phyloP scores from a whole-genome alignment of 35 echinoderm and acorn worm species.

The Lytechinus pictus region DNA sequence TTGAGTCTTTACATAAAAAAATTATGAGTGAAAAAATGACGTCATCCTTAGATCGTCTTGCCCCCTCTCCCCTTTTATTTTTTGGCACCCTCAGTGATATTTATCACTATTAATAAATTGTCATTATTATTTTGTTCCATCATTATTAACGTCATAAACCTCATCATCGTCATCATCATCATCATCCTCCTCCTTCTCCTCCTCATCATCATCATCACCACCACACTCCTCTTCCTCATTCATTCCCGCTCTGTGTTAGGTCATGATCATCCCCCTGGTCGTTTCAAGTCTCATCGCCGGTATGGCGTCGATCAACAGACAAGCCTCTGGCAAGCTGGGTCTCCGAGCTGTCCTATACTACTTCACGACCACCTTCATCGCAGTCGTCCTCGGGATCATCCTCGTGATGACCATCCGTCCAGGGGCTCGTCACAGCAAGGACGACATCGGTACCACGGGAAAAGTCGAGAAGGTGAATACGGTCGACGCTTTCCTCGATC shows the following conservation, averaged over 20 bases:
- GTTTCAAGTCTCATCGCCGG: conserved; percentile 83
- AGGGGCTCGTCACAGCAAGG: conserved; percentile 53
- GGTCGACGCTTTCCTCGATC: conserved; percentile 88
- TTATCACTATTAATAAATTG: too few relatives aligned
- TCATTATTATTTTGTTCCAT: too few relatives aligned
- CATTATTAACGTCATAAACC: too few relatives aligned
- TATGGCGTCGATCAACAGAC: conserved; percentile 89
- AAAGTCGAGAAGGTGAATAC: conserved; percentile 80
- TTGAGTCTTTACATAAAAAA: too few relatives aligned
- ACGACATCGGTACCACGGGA: conserved; percentile 68
- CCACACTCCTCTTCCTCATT: too few relatives aligned
- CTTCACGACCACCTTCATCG: conserved; percentile 85
- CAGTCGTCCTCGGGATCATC: conserved; percentile 90
- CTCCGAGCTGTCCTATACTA: conserved; percentile 86
- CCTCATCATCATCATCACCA: too few relatives aligned
- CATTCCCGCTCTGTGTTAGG: neutral
- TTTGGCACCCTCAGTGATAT: too few relatives aligned
- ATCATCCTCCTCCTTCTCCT: too few relatives aligned
- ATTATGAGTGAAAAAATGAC: too few relatives aligned
- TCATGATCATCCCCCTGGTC: conserved; percentile 93
- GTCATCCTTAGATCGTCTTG: too few relatives aligned
- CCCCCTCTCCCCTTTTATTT: too few relatives aligned
- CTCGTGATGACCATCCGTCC: conserved; percentile 83
- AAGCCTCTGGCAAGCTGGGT: conserved; percentile 62
- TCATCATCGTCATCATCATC: too few relatives aligned